Evolutionary conservation across 1,140 invertebrate species (phyloP), one percentile per base, ranked within the genome.

Genomic region (Cyrtorhinus lividipennis): DNA sequence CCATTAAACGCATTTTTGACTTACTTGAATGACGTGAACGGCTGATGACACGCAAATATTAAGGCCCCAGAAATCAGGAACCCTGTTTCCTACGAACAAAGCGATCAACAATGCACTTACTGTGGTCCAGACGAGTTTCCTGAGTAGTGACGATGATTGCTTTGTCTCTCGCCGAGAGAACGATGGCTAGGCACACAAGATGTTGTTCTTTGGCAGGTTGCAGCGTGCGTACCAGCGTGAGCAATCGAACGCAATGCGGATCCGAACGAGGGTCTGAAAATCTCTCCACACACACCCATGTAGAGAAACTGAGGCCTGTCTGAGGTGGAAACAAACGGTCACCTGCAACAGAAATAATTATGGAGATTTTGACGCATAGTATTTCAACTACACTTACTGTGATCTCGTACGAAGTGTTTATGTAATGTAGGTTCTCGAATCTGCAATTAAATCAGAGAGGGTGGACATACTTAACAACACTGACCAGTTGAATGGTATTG

Each of bases 271-370:
- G 86, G 74, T 94, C 86, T 25, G 90, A 92, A 73, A 95, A 97
- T 73, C 95, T 95, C 72, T 98, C 94, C 2, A 99, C 87, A 73
- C 92, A 98, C 69, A 98, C 88, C 95, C 94, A 97, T 0, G 90
- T 91, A 1, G 91, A 95, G 70, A 86, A 98, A 0, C 89, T 91
- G 13, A 98, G 77, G 0, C 95, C 95, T 15, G 92, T 91, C 78
- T 93, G 91, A 2, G 93, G 92, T 10, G 94, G 93, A 76, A 98
- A 98, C 26, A 95, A 81, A 67, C 94, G 77, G 73, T 97, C 93
- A 5, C 92, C 91, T 82, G 67, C 62, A 73, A 72, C 59, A 53
- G 20, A 53, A 53, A n/a, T n/a, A n/a, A n/a, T n/a, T n/a, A n/a
- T n/a, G n/a, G n/a, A n/a, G n/a, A n/a, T n/a, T n/a, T n/a, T n/a